Base-by-base conservation (phyloP, 2,888 invertebrate species). In the Drosophila tanythrix region DNA sequence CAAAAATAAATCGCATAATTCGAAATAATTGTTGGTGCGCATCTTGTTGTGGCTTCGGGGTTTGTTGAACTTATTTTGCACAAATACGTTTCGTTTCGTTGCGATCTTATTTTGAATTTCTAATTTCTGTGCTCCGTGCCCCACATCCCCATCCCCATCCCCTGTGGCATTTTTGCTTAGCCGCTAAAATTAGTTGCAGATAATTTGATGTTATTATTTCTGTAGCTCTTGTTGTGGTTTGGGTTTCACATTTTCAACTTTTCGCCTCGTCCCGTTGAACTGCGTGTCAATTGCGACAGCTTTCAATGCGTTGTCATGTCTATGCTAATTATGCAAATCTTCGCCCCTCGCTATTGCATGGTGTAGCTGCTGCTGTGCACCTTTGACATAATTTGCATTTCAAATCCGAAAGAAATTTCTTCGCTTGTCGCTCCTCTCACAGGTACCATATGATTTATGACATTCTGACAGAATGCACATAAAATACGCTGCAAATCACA, bases 251-350 rank as follows among this genome's bases (percentile, higher is more conserved):
- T 58, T 64, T 57, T 65, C 38, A 40, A 62, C 46, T 59, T 51
- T 31, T 70, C 33, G 27, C 56, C 38, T 36, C 48, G 60, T 48
- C 62, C 36, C 73, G n/a, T 57, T 53, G 64, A 59, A 46, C 48
- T 36, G 57, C 59, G 80, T 83, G 85, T 88, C 86, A 85, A 75
- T 79, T 75, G 75, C 85, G 88, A 85, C 88, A 88, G 79, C 74
- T 87, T 73, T 80, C 86, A 76, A 83, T 83, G 79, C 76, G 73
- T 68, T 60, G 67, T 73, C 62, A 59, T 70, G 71, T 79, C 81
- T 72, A 68, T 76, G 81, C 88, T 87, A 87, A 87, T 87, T 87
- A 87, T 87, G 86, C 85, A 85, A 86, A 85, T 88, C 74, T 68
- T 25, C 29, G 5, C 35, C n/a, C 33, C 40, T 18, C 38, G 0